phyloP scores from a whole-genome alignment of 2,888 invertebrate species.

The Ectemnius lituratus region DNA sequence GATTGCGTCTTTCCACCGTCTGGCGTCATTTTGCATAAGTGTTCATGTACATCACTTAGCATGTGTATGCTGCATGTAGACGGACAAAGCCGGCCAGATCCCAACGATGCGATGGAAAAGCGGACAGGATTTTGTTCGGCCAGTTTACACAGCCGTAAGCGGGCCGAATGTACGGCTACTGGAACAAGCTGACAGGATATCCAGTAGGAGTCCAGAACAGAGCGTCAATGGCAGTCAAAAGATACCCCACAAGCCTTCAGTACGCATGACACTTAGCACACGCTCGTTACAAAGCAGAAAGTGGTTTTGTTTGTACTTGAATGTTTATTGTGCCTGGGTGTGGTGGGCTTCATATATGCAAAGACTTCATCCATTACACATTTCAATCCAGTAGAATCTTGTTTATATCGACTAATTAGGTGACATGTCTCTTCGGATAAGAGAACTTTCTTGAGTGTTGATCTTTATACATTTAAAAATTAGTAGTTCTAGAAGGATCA shows the following conservation, averaged over 20 bases:
- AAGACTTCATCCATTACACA: background rate
- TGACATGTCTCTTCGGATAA: too few species aligned
- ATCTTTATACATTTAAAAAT: too few species aligned
- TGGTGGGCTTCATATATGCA: too few species aligned
- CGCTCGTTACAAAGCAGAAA: conserved; percentile 20
- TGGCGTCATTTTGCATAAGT: conserved; percentile 63
- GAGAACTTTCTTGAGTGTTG: too few species aligned
- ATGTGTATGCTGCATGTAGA: conserved; percentile 78
- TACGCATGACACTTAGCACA: conserved; percentile 75
- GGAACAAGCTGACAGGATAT: conserved; percentile 74
- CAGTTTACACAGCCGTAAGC: conserved; percentile 71
- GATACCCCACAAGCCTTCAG: conserved; percentile 70
- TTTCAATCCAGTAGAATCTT: conserved; percentile 27
- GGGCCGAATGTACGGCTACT: conserved; percentile 72
- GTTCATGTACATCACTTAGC: conserved; percentile 71
- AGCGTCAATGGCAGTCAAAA: conserved; percentile 70
- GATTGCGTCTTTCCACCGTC: conserved; percentile 42
- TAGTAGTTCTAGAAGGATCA: too few species aligned
- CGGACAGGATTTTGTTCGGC: conserved; percentile 73
- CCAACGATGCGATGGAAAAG: conserved; percentile 74
- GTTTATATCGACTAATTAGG: background rate
- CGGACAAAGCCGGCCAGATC: conserved; percentile 69
- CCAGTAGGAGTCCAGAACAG: conserved; percentile 72
- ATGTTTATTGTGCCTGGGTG: background rate
- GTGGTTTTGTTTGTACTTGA: conserved; percentile 9